A percentile compares a stretch with the other conserved stretches of the same genome.
These are phyloP conservation scores for Petrocephalus schoutedeni DNA, from an alignment of 2,797 vertebrate species.

Conservation along the genomic window DNA sequence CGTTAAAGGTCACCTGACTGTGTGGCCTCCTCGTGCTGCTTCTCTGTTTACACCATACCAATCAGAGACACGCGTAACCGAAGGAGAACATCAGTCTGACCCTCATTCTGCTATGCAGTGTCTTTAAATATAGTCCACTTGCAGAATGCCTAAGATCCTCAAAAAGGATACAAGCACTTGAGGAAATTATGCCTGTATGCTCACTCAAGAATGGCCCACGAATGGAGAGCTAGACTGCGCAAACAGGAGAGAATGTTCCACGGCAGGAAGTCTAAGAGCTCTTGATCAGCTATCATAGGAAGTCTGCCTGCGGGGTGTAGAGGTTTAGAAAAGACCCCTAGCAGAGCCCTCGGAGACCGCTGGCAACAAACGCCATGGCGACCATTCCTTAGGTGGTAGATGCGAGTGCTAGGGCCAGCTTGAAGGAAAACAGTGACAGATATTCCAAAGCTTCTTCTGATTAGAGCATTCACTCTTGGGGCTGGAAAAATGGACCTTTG, in stretches of 20 bases:
- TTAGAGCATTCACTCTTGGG: not conserved
- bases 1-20: not conserved
- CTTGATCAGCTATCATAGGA: not conserved
- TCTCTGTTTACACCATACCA: not conserved
- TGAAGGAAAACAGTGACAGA: slow-evolving; percentile 1
- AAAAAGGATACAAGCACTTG: slow-evolving; percentile 22
- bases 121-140: slow-evolving; percentile 27
- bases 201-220: not conserved
- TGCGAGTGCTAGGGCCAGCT: not conserved
- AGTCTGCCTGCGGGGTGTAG: not conserved
- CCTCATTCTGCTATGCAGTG: slow-evolving; percentile 16
- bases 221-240: not conserved
- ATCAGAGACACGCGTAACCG: not conserved
- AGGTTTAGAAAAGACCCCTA: not conserved
- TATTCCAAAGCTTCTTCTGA: not conserved
- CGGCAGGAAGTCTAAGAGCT: not conserved
- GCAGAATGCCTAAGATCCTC: slow-evolving; percentile 14
- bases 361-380: not conserved
- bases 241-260: slow-evolving; percentile 14
- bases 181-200: not conserved
- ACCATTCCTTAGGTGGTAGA: not conserved
- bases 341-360: not conserved
- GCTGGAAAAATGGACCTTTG: not conserved
- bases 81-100: not conserved
- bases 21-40: not conserved